Conservation (phyloP, 1,140 invertebrate species). For the Teleopsis dalmanni region DNA sequence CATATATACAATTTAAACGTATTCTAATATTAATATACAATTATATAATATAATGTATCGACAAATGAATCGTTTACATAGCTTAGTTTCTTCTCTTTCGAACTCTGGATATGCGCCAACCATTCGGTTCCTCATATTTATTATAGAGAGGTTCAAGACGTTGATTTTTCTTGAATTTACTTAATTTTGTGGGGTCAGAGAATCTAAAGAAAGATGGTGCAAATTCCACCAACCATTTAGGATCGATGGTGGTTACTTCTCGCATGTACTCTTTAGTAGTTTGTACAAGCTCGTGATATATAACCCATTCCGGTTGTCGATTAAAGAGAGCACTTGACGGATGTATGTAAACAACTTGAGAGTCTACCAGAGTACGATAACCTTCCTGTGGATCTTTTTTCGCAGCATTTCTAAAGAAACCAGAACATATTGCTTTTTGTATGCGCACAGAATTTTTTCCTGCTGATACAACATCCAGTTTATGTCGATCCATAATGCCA, state of each 20-base stretch:
- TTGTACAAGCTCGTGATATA: slow-evolving; percentile 84
- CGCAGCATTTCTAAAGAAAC: slow-evolving; percentile 73
- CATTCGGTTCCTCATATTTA: slow-evolving; percentile 98
- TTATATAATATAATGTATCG: no score
- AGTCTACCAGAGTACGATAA: slow-evolving; percentile 57
- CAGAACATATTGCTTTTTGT: slow-evolving; percentile 65
- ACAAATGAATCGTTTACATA: neutral
- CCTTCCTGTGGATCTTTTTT: slow-evolving; percentile 63
- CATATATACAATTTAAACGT: no score
- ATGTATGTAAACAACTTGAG: slow-evolving; percentile 32
- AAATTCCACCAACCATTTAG: slow-evolving; percentile 74
- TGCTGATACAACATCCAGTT: slow-evolving; percentile 51
- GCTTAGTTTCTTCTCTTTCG: slow-evolving; percentile 78
- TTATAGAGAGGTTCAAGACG: slow-evolving; percentile 96
- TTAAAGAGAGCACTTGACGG: slow-evolving; percentile 41
- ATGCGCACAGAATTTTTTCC: slow-evolving; percentile 67
- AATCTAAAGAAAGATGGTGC: slow-evolving; percentile 99
- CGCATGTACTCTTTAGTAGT: slow-evolving; percentile 79
- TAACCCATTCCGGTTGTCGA: slow-evolving; percentile 64
- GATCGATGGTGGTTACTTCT: slow-evolving; percentile 62
- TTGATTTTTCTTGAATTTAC: slow-evolving; percentile 99
- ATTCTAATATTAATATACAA: no score
- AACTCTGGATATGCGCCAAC: slow-evolving; percentile 96
- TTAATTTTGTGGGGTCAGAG: slow-evolving; percentile 97
- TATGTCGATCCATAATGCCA: slow-evolving; percentile 64